phyloP scores from a whole-genome alignment of 37 sponge, comb jelly and placozoan species.

The Bolinopsis microptera region DNA sequence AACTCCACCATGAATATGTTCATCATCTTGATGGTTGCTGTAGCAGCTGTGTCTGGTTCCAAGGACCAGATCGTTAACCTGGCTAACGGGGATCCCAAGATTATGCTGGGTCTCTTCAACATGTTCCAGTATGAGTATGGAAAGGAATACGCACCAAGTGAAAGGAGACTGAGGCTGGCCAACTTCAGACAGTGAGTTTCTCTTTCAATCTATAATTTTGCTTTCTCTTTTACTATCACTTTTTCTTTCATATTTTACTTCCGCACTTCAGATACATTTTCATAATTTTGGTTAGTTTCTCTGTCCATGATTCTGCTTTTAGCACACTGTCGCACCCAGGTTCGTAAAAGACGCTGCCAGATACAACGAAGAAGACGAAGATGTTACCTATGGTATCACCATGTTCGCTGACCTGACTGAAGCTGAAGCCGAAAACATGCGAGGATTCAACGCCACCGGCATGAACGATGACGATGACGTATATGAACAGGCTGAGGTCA shows the following conservation, averaged over 20 bases:
- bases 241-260: background rate
- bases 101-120: slow-evolving; percentile 17
- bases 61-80: slow-evolving; percentile 35
- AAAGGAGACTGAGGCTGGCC: background rate
- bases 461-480: background rate
- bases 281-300: too few species aligned
- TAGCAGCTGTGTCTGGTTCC: background rate
- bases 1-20: background rate
- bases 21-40: background rate
- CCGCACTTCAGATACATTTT: background rate
- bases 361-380: background rate
- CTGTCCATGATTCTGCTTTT: too few species aligned
- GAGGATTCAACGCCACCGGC: slow-evolving; percentile 12
- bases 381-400: slow-evolving; percentile 37
- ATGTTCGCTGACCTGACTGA: slow-evolving; percentile 10
- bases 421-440: background rate
- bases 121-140: background rate
- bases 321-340: too few species aligned
- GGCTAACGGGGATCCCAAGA: background rate
- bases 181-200: background rate
- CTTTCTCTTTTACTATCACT: background rate
- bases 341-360: background rate
- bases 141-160: background rate
- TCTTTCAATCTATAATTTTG: too few species aligned
- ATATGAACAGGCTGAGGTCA: background rate